Conservation (phyloP, 2,797 vertebrate species). For the Rhyacichthys aspro region DNA sequence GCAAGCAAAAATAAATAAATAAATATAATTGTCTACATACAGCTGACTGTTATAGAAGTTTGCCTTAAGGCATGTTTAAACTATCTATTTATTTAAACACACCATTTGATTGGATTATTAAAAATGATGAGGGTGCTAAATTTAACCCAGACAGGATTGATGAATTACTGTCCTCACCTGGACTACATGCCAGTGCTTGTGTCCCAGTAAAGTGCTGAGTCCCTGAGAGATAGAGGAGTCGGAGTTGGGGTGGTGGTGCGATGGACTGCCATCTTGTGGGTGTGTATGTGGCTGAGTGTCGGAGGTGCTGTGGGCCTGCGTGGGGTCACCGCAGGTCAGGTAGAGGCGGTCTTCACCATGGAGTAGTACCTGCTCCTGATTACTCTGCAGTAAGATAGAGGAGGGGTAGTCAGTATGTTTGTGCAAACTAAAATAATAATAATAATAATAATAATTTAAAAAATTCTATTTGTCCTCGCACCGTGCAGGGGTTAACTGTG, state of each 20-base stretch:
- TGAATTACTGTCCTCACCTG: slow-evolving; percentile 80
- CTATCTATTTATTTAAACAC: no score
- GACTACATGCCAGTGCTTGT: slow-evolving; percentile 98
- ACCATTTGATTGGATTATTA: no score
- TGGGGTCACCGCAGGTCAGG: slow-evolving; percentile 93
- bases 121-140: not conserved
- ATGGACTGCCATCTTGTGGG: slow-evolving; percentile 79
- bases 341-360: slow-evolving; percentile 97
- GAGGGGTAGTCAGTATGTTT: not conserved
- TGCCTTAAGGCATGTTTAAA: no score
- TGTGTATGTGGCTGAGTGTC: slow-evolving; percentile 76
- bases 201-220: slow-evolving; percentile 99
- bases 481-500: slow-evolving; percentile 97
- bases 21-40: not conserved
- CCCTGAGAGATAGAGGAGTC: slow-evolving; percentile 90
- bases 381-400: slow-evolving; percentile 82
- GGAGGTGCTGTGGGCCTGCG: slow-evolving; percentile 85
- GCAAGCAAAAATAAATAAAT: slow-evolving; percentile 11
- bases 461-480: slow-evolving; percentile 67
- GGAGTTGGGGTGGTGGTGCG: slow-evolving; percentile 77
- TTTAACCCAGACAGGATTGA: not conserved
- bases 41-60: no score
- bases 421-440: not conserved
- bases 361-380: slow-evolving; percentile 97
- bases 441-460: no score